Conservation (phyloP, 2,113 vertebrate genomes). For the Blennius ocellaris region DNA sequence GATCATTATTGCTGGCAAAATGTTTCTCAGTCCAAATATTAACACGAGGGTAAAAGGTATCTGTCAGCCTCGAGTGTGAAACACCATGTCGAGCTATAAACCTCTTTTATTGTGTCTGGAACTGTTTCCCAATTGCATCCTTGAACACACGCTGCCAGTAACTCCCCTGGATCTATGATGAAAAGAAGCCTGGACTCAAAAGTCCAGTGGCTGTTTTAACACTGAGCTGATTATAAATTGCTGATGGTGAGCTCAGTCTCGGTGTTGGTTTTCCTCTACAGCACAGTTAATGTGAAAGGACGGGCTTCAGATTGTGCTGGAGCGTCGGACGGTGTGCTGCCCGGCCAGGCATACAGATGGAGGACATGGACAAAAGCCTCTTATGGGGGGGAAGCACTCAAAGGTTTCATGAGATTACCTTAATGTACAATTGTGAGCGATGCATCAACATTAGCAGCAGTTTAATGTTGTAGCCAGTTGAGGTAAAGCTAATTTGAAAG, state of each 20-base stretch:
- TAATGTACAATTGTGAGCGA: conserved; percentile 10
- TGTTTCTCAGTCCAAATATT: conserved; percentile 22
- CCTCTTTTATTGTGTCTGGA: not conserved
- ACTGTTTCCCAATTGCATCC: conserved; percentile 22
- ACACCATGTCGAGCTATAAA: conserved; percentile 6
- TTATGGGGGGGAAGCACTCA: conserved; percentile 18
- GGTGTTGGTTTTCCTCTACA: conserved; percentile 40
- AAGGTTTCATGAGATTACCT: conserved; percentile 4
- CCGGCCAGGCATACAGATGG: conserved; percentile 29
- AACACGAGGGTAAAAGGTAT: conserved; percentile 23
- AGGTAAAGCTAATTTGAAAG: not conserved
- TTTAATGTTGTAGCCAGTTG: conserved; percentile 11
- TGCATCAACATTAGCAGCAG: not conserved
- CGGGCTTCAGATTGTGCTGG: conserved; percentile 29
- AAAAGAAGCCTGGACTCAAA: conserved; percentile 30
- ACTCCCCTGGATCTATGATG: conserved; percentile 23
- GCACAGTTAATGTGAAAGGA: conserved; percentile 43
- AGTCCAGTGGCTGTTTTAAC: conserved; percentile 9
- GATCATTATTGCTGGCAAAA: not conserved
- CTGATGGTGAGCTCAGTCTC: conserved; percentile 18
- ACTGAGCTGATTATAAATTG: conserved; percentile 26
- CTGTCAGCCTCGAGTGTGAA: conserved; percentile 12
- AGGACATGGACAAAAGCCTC: conserved; percentile 24
- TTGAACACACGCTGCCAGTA: conserved; percentile 1
- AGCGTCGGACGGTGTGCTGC: conserved; percentile 20